phyloP scores from a whole-genome alignment of 2,888 invertebrate species.

The Clusia tigrina region DNA sequence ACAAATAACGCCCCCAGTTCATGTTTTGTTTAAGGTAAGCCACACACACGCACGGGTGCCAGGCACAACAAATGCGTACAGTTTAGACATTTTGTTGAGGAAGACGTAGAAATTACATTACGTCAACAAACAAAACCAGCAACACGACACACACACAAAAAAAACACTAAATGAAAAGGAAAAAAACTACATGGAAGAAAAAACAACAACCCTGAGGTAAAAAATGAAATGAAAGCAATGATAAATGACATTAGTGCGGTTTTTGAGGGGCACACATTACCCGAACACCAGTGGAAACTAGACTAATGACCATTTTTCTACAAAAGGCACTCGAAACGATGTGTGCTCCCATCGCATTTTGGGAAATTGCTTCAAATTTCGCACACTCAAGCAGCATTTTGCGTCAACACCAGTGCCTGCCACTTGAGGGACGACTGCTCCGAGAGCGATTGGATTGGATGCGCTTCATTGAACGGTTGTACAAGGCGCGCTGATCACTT shows the following conservation, averaged over 20 bases:
- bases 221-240: constrained; percentile 37
- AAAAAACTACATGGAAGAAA: constrained; percentile 24
- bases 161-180: constrained; percentile 33
- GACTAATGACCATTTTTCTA: background rate
- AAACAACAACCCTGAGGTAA: constrained; percentile 9
- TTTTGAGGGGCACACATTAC: background rate
- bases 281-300: background rate
- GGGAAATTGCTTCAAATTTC: background rate
- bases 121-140: constrained; percentile 48
- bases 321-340: no score
- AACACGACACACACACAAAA: constrained; percentile 24
- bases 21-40: background rate
- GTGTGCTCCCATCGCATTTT: no score
- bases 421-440: no score
- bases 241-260: constrained; percentile 50
- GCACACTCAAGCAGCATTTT: no score
- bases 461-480: background rate
- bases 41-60: no score
- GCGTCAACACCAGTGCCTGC: no score
- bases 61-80: no score
- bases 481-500: background rate
- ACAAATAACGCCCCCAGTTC: constrained; percentile 50
- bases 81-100: background rate
- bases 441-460: no score
- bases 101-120: constrained; percentile 47